phyloP scores from a whole-genome alignment of 2,797 vertebrate genomes.

The Eospalax fontanierii region DNA sequence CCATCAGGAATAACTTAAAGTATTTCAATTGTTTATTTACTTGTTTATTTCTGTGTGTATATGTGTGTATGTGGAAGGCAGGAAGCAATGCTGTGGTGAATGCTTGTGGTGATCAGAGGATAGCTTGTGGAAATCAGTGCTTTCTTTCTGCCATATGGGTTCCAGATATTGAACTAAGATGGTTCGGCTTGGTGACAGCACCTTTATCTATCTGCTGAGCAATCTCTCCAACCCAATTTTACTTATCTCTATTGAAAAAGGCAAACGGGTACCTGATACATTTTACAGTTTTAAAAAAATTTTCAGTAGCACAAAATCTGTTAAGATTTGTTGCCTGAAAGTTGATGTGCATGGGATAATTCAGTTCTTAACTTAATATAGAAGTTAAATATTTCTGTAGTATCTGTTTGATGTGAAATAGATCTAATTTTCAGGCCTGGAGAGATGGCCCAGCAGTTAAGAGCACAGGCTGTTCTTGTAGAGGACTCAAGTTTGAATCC shows the following conservation, averaged over 20 bases:
- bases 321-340: constrained; percentile 1
- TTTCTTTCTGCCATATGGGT: background rate
- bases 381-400: background rate
- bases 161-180: background rate
- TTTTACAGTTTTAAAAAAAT: constrained; percentile 6
- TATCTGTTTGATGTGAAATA: background rate
- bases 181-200: background rate
- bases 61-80: background rate
- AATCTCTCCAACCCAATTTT: background rate
- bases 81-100: background rate
- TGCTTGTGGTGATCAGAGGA: background rate
- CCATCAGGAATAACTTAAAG: constrained; percentile 20
- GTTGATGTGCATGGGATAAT: background rate
- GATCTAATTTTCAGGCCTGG: background rate
- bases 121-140: background rate
- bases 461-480: no score
- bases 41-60: background rate
- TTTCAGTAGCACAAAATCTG: background rate
- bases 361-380: background rate
- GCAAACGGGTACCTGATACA: background rate
- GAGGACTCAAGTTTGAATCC: no score
- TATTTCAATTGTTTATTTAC: background rate
- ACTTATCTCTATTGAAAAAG: constrained; percentile 25
- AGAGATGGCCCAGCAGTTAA: no score
- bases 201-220: background rate